Percentiles rank a stretch among this genome's conserved stretches.
Evolutionary conservation across 2,797 vertebrate species (phyloP).

Genomic region (Heliangelus exortis): DNA sequence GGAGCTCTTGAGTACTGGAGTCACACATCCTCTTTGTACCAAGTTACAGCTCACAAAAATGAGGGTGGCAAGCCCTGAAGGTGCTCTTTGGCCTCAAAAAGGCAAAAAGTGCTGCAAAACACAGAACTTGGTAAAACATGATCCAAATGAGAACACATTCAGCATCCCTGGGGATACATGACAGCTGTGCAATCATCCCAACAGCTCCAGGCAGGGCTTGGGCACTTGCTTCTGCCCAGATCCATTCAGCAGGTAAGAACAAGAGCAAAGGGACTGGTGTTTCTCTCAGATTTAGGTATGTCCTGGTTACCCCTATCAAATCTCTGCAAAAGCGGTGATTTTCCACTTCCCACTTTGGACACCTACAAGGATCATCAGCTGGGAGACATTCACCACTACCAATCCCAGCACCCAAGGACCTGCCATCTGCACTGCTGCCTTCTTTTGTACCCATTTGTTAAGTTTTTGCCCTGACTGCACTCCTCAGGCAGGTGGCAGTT

Average conservation of each 20-base stretch:
- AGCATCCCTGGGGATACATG: neutral
- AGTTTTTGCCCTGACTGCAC: conserved; percentile 32
- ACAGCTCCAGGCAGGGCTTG: neutral
- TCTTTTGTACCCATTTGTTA: conserved; percentile 48
- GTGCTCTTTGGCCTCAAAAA: conserved; percentile 29
- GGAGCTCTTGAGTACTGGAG: neutral
- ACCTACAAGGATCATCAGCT: conserved; percentile 5
- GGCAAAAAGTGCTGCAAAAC: neutral
- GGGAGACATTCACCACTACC: conserved; percentile 11
- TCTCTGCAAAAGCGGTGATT: neutral
- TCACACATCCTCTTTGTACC: neutral
- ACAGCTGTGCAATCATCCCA: neutral
- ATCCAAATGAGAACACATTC: neutral
- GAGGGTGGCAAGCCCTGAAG: conserved; percentile 23
- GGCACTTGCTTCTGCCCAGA: neutral
- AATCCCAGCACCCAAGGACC: conserved; percentile 4
- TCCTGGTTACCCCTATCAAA: neutral
- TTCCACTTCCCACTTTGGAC: neutral
- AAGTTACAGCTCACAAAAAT: neutral
- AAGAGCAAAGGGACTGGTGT: neutral
- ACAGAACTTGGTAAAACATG: neutral
- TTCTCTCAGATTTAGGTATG: neutral
- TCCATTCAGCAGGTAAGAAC: neutral
- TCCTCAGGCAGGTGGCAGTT: conserved; percentile 50
- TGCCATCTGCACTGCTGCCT: conserved; percentile 9